A percentile compares a stretch with the other conserved stretches of the same genome.
These are phyloP conservation scores for Podocnemis expansa DNA, from an alignment of 2,113 vertebrate species.

Conservation along the genomic window DNA sequence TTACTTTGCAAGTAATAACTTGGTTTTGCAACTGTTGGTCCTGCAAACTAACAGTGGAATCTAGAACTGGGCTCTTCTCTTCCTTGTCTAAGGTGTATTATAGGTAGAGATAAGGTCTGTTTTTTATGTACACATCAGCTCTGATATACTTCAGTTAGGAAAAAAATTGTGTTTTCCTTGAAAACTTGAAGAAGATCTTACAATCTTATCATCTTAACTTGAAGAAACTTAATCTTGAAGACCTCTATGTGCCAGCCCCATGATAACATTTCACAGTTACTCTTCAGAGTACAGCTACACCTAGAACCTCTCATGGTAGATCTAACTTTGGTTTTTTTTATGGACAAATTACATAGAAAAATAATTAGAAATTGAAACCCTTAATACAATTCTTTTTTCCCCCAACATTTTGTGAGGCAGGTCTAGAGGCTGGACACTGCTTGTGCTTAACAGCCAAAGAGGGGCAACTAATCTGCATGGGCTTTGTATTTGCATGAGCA, in stretches of 20 bases:
- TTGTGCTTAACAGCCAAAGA: too few species aligned
- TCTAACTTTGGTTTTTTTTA: constrained; percentile 32
- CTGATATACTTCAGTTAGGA: background rate
- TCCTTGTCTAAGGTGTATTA: background rate
- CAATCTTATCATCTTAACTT: too few species aligned
- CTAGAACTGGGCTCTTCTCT: background rate
- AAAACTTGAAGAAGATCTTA: too few species aligned
- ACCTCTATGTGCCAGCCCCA: background rate
- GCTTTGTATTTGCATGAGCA: too few species aligned
- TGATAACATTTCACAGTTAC: background rate
- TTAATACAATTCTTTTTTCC: constrained; percentile 38
- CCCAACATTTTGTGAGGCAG: too few species aligned
- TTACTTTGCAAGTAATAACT: background rate
- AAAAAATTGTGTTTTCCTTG: background rate
- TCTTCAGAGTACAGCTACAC: background rate
- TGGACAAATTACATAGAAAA: background rate
- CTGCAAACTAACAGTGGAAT: background rate
- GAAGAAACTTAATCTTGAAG: background rate
- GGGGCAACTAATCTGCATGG: too few species aligned
- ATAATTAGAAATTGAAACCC: constrained; percentile 23
- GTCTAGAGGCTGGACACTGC: too few species aligned
- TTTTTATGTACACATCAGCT: background rate
- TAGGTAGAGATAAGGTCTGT: background rate
- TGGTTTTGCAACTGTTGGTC: background rate
- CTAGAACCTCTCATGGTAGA: constrained; percentile 22